phyloP scores from a whole-genome alignment of 2,113 vertebrate species.

The Saimiri boliviensis region DNA sequence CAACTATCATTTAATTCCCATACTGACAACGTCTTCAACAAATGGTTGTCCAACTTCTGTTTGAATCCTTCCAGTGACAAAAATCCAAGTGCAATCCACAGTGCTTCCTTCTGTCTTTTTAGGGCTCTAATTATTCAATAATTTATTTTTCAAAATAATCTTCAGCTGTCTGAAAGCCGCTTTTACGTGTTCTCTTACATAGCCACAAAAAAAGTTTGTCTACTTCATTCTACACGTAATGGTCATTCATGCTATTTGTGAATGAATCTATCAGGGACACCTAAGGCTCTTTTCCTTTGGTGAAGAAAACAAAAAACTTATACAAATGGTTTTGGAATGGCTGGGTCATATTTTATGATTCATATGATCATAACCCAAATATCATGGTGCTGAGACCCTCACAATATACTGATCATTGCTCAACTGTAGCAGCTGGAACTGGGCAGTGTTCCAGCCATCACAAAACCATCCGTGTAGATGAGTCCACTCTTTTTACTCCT shows the following conservation, averaged over 20 bases:
- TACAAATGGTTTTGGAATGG: neutral
- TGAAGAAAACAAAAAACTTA: neutral
- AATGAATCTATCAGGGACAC: neutral
- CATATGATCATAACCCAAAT: neutral
- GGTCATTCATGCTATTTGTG: neutral
- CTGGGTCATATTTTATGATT: neutral
- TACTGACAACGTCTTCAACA: neutral
- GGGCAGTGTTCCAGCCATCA: neutral
- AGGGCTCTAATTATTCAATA: neutral
- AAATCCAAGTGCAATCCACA: neutral
- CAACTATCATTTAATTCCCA: neutral
- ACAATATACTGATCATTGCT: neutral
- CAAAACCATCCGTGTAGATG: neutral
- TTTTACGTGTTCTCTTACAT: neutral
- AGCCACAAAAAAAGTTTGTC: neutral
- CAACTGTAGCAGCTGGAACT: neutral
- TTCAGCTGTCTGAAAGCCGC: neutral
- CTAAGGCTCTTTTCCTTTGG: neutral
- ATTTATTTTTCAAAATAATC: neutral
- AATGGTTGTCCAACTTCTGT: neutral
- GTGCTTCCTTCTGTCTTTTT: neutral
- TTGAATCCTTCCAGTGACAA: neutral
- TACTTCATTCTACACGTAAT: neutral
- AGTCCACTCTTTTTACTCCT: neutral
- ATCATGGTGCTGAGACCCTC: neutral